Percentiles rank a stretch among this genome's conserved stretches.
Conservation (phyloP, 2,888 invertebrate species). For the Archips xylosteana region DNA sequence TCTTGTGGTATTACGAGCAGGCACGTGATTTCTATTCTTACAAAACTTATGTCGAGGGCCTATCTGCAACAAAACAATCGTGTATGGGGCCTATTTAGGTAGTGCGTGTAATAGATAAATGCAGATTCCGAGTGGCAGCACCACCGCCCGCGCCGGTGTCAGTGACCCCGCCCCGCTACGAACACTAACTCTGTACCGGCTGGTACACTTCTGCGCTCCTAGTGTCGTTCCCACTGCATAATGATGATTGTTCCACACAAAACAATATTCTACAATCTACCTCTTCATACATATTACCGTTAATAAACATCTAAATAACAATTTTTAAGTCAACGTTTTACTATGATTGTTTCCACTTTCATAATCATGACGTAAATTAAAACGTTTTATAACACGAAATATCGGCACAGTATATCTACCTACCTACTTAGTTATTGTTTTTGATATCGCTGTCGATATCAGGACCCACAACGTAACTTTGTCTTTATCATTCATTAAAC, state of each 20-base stretch:
- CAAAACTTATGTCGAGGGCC: constrained; percentile 19
- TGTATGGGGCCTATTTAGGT: constrained; percentile 41
- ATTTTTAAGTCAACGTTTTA: neutral
- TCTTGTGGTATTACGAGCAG: neutral
- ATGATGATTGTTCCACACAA: neutral
- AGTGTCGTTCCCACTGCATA: constrained; percentile 23
- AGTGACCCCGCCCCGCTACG: constrained; percentile 74
- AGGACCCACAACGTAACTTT: neutral
- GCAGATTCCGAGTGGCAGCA: constrained; percentile 30
- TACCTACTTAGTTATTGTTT: neutral
- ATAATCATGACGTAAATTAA: neutral
- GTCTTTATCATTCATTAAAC: constrained; percentile 16
- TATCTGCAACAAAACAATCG: constrained; percentile 13
- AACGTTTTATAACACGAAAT: neutral
- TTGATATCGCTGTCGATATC: neutral
- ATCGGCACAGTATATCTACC: neutral
- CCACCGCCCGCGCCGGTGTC: constrained; percentile 58
- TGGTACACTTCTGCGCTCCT: constrained; percentile 62
- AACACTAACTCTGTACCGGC: constrained; percentile 58
- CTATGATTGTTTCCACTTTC: neutral
- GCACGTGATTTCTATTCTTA: constrained; percentile 11
- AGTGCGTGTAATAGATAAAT: constrained; percentile 42
- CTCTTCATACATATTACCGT: neutral
- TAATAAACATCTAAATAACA: neutral
- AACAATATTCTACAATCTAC: neutral